Conservation (phyloP, 2,888 invertebrate species). For the Heliconius ismenius region DNA sequence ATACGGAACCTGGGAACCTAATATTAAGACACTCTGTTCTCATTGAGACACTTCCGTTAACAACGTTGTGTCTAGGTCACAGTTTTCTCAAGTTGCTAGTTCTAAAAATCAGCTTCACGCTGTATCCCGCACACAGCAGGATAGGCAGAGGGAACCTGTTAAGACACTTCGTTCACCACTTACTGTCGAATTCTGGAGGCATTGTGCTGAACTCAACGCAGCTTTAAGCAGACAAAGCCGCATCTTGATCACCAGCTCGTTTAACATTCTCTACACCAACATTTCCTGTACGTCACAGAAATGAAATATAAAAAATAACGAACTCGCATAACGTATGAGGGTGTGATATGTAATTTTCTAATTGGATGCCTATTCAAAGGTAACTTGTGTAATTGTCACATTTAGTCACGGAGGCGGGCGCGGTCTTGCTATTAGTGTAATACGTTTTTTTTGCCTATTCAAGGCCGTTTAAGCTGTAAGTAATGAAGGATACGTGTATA, state of each 20-base stretch:
- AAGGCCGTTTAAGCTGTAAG: not conserved
- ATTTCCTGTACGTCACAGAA: not conserved
- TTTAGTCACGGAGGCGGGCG: constrained; percentile 50
- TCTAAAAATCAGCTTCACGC: too few relatives aligned
- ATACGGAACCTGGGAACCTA: not conserved
- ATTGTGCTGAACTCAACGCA: not conserved
- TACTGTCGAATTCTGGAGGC: too few relatives aligned
- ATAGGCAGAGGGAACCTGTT: too few relatives aligned
- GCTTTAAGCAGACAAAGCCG: not conserved
- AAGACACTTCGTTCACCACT: too few relatives aligned
- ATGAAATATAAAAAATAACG: not conserved
- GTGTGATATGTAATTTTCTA: constrained; percentile 35
- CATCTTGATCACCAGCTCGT: too few relatives aligned
- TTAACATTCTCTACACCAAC: not conserved
- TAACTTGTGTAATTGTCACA: constrained; percentile 37
- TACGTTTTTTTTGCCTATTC: constrained; percentile 53
- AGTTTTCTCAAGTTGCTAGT: too few relatives aligned
- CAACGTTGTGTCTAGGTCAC: too few relatives aligned
- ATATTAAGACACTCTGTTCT: too few relatives aligned
- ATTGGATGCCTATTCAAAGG: constrained; percentile 36
- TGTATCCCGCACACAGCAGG: too few relatives aligned
- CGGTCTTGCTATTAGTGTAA: constrained; percentile 61
- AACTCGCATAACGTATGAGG: constrained; percentile 15
- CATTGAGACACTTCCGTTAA: too few relatives aligned
- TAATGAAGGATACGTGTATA: not conserved